Evolutionary conservation across 2,888 invertebrate genomes (phyloP), one percentile per base, ranked within the genome.

Genomic region (Drepanosiphum platanoidis): DNA sequence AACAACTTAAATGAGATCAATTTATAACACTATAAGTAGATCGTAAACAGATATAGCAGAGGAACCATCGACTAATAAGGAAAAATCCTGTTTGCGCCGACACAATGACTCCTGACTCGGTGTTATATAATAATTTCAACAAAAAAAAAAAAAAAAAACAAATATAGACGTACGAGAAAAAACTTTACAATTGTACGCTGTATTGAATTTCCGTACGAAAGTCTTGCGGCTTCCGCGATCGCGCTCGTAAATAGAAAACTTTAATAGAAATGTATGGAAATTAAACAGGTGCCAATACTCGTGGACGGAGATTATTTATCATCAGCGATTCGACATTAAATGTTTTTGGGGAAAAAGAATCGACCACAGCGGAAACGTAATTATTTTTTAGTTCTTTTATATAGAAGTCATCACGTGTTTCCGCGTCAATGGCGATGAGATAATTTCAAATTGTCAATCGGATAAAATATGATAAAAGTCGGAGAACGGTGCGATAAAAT

Each of bases 151-250:
- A 42, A 9, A 34, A 74, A 77, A 61, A 58, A 61, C n/a, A 61
- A 27, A 36, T 22, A 78, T 64, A 78, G 5, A 36, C 36, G 18
- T 34, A 70, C 52, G 36, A 32, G 27, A 30, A 27, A 70, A 52
- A 68, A 70, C 34, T 80, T 80, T 70, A 70, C 34, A 11, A 52
- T 52, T 71, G 39, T 72, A 46, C 70, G 81, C 71, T 39, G 42
- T 82, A 72, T 82, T 82, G 22, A 82, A 72, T 82, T 72, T 82
- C 72, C 61, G 72, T 30, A 72, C 39, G 8, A 30, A 70, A 80
- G 68, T 80, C 68, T 70, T 80, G 52, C 80, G 80, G 80, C 70
- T 80, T 80, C 80, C 13, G 34, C 52, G 34, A 66, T 32, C 30
- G 5, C 36, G 58, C 32, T 39, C 8, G 46, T 52, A 34, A 52